phyloP scores from a whole-genome alignment of 2,888 invertebrate species.

The Caenorhabditis becei region DNA sequence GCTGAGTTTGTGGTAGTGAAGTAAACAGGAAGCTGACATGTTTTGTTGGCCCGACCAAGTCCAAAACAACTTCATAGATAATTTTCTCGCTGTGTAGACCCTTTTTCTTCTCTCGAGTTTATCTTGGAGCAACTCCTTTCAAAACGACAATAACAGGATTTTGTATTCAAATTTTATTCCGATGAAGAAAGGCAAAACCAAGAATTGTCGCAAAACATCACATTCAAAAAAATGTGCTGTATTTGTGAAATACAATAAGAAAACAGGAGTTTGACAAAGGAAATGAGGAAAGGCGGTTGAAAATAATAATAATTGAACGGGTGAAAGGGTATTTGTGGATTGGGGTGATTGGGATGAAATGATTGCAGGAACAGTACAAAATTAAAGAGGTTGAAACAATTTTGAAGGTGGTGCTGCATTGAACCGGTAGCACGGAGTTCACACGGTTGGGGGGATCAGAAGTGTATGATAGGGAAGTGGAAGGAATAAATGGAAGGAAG shows the following conservation, averaged over 20 bases:
- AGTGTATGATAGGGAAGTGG: slow-evolving; percentile 9
- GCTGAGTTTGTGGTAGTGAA: slow-evolving; percentile 3
- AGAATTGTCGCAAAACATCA: slow-evolving; percentile 47
- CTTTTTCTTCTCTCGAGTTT: neutral
- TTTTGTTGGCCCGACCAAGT: slow-evolving; percentile 16
- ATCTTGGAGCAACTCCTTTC: neutral
- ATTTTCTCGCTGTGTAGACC: neutral
- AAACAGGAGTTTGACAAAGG: slow-evolving; percentile 12
- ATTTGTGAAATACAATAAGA: slow-evolving; percentile 52
- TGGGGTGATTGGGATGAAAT: neutral
- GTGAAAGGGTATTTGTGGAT: slow-evolving; percentile 1
- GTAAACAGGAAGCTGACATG: slow-evolving; percentile 32
- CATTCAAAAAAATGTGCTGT: slow-evolving; percentile 37
- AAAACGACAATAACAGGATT: slow-evolving; percentile 17
- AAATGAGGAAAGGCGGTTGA: slow-evolving; percentile 8
- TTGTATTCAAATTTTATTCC: slow-evolving; percentile 59
- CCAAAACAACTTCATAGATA: neutral
- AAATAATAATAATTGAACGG: slow-evolving; percentile 30
- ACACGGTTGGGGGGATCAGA: slow-evolving; percentile 51
- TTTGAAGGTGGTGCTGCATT: slow-evolving; percentile 36
- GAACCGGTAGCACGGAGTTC: slow-evolving; percentile 64
- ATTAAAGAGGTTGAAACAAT: slow-evolving; percentile 7
- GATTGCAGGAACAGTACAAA: slow-evolving; percentile 27
- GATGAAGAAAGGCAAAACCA: slow-evolving; percentile 29
- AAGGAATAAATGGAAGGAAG: neutral